Conservation (phyloP, 2,888 invertebrate genomes). For the Dynastes grantii region DNA sequence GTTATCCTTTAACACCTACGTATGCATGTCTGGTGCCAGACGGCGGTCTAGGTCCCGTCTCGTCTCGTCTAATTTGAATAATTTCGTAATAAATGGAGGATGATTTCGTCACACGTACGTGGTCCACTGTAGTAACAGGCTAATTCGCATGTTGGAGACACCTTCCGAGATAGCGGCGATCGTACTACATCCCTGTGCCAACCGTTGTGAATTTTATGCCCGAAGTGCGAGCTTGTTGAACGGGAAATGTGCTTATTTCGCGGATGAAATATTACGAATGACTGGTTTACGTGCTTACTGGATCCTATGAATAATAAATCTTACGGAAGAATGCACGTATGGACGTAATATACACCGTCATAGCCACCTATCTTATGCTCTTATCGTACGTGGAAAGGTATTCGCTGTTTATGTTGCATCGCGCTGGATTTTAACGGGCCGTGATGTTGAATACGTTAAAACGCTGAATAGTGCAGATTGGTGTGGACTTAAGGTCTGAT, state of each 20-base stretch:
- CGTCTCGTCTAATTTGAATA: slow-evolving; percentile 39
- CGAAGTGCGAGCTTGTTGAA: background rate
- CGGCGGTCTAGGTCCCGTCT: background rate
- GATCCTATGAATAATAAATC: slow-evolving; percentile 34
- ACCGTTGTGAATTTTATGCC: background rate
- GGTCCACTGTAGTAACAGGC: background rate
- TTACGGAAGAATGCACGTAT: background rate
- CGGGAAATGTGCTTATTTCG: slow-evolving; percentile 14
- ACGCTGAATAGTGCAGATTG: no score
- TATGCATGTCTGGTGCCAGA: slow-evolving; percentile 3
- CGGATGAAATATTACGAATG: slow-evolving; percentile 27
- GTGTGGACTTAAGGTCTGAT: no score
- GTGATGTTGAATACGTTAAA: background rate
- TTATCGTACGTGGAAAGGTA: no score
- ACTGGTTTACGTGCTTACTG: slow-evolving; percentile 19
- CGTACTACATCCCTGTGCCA: background rate
- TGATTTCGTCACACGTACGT: slow-evolving; percentile 6
- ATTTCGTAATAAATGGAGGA: slow-evolving; percentile 25
- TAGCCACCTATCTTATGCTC: background rate
- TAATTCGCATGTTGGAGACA: background rate
- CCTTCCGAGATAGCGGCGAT: background rate
- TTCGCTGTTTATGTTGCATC: background rate
- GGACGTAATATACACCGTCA: slow-evolving; percentile 1
- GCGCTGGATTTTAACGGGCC: background rate
- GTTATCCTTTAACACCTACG: slow-evolving; percentile 5